Percentiles rank a stretch among this genome's conserved stretches.
These are phyloP conservation scores for Apodemia zela DNA, from an alignment of 2,888 invertebrate genomes.

Conservation along the genomic window DNA sequence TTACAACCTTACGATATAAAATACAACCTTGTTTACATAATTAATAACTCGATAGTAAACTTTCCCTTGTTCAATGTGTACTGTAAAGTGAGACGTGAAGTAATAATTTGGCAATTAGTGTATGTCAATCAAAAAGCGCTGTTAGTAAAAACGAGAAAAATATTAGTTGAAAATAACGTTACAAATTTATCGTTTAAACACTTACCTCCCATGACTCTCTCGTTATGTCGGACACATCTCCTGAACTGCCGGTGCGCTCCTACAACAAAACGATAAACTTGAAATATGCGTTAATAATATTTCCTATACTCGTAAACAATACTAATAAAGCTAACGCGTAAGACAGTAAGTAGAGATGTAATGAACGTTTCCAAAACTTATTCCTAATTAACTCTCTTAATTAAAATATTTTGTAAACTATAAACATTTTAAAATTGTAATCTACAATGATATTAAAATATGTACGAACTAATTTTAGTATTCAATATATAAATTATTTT, in stretches of 20 bases:
- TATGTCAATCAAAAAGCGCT: slow-evolving; percentile 50
- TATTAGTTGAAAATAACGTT: slow-evolving; percentile 25
- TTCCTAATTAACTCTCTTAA: neutral
- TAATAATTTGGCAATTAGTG: slow-evolving; percentile 50
- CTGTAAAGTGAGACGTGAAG: slow-evolving; percentile 66
- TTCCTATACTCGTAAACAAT: neutral
- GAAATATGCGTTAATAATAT: neutral
- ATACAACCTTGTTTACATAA: neutral
- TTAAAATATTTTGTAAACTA: neutral
- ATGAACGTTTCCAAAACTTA: neutral
- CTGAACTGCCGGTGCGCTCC: slow-evolving; percentile 83
- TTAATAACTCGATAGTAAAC: neutral
- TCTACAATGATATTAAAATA: neutral
- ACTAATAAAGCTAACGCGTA: neutral
- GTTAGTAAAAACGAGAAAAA: slow-evolving; percentile 42
- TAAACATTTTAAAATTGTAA: neutral
- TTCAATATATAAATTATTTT: slow-evolving; percentile 16
- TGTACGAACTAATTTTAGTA: slow-evolving; percentile 12
- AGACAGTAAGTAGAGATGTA: neutral
- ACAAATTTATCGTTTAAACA: slow-evolving; percentile 34
- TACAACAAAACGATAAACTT: slow-evolving; percentile 42
- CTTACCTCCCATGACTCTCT: slow-evolving; percentile 97
- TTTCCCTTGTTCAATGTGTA: slow-evolving; percentile 61
- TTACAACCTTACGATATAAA: neutral
- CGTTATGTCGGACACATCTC: slow-evolving; percentile 89